Base-by-base conservation (phyloP, 2,113 vertebrate genomes). In the Leucoraja erinaceus region DNA sequence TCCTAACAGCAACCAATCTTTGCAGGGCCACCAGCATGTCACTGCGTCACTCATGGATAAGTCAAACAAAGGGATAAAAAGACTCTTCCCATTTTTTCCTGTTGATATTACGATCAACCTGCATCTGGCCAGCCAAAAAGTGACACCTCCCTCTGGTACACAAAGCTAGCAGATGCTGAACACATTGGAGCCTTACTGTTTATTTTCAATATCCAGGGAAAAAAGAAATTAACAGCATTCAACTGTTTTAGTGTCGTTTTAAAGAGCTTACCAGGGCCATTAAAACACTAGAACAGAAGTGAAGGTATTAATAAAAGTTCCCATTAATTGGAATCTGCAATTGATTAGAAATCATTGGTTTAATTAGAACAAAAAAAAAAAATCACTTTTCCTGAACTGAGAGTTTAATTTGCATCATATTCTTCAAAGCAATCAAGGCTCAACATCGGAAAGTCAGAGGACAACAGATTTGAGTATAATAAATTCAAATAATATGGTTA, bases 41-140 rank as follows among this genome's bases (percentile, higher is more conserved):
- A 95, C 94, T 94, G 94, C 95, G 96, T 96, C 96, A 96, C 94
- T 96, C 96, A 97, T 96, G 97, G 96, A 97, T 97, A 96, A 96
- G 94, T 94, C 94, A 95, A 94, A 94, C 95, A 91, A 91, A 91
- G 90, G 68, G 90, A 68, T 70, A 91, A 25, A 91, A 91, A 72
- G 33, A 74, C 90, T 91, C 90, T 70, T 72, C 66, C 90, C 66
- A 91, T 72, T 91, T 68, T 72, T 91, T 91, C 90, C 90, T 91
- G 90, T 91, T 91, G 90, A 72, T 66, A 91, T 91, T 91, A 91
- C 72, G 25, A 91, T 91, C 90, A 91, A 70, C 90, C 72, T 91
- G 90, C 90, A 91, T 91, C 90, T 91, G 90, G 90, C 90, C 90
- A 74, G 90, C 90, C 90, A 74, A 66, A 47, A 91, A 91, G 90